A percentile compares a stretch with the other conserved stretches of the same genome.
Evolutionary conservation across 2,113 vertebrate genomes (phyloP).

Genomic region (Halichoerus grypus): DNA sequence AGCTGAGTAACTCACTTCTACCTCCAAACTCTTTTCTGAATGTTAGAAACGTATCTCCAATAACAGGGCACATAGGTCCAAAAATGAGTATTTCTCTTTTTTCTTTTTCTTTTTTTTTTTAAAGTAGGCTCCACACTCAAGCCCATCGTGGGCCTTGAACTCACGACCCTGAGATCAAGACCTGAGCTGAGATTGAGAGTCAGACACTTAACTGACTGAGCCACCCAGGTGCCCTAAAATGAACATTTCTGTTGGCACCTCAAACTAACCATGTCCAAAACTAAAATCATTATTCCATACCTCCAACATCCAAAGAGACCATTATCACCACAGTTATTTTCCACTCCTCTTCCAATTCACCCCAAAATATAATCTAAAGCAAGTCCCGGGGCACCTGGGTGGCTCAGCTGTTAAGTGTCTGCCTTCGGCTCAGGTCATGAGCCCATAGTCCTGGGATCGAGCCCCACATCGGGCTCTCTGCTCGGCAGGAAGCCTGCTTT

Average conservation of each 20-base stretch:
- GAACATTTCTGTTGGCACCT: background rate
- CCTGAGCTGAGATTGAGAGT: too few species aligned
- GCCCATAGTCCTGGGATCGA: too few species aligned
- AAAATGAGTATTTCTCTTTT: background rate
- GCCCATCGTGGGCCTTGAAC: background rate
- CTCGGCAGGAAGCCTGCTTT: too few species aligned
- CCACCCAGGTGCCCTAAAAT: too few species aligned
- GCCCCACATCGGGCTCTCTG: too few species aligned
- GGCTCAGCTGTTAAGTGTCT: too few species aligned
- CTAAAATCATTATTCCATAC: background rate
- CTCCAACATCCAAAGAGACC: background rate
- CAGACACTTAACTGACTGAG: too few species aligned
- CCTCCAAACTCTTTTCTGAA: background rate
- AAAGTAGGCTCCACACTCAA: background rate
- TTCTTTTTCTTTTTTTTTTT: background rate
- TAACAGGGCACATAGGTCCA: background rate
- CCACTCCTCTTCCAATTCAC: background rate
- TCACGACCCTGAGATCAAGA: background rate
- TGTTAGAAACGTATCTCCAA: background rate
- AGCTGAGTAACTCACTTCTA: background rate
- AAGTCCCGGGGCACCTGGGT: background rate
- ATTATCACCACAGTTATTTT: background rate
- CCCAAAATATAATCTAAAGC: background rate
- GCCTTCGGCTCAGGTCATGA: too few species aligned
- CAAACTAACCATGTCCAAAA: constrained; percentile 23